Percentiles rank a stretch among this genome's conserved stretches.
phyloP scores from a whole-genome alignment of 2,888 invertebrate genomes.

The Dorcus hopei region DNA sequence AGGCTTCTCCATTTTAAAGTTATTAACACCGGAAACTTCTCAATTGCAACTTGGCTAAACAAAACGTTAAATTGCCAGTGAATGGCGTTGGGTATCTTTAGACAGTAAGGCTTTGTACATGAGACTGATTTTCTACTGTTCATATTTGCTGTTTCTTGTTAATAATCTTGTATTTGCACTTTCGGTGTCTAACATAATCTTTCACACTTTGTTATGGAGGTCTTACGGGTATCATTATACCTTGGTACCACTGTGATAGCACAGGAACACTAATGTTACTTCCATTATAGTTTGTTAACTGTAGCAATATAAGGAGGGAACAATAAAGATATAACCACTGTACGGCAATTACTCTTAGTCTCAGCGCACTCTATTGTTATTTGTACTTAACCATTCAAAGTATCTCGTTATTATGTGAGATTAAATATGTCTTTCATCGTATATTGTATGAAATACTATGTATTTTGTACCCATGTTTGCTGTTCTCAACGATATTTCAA shows the following conservation, averaged over 20 bases:
- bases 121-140: conserved; percentile 41
- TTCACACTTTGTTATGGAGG: conserved; percentile 13
- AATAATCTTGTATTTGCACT: conserved; percentile 14
- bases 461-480: conserved; percentile 12
- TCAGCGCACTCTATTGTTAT: conserved; percentile 15
- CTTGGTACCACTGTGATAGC: conserved; percentile 21
- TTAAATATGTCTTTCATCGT: conserved; percentile 10
- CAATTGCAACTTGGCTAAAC: no score
- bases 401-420: conserved; percentile 4
- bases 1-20: no score
- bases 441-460: conserved; percentile 10
- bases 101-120: conserved; percentile 34
- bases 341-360: conserved; percentile 20
- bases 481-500: conserved; percentile 14
- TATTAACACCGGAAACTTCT: no score
- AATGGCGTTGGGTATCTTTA: conserved; percentile 3
- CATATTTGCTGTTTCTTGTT: conserved; percentile 17
- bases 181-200: conserved; percentile 14
- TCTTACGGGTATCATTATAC: conserved; percentile 18
- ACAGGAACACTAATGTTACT: conserved; percentile 14
- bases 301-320: conserved; percentile 22
- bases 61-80: no score
- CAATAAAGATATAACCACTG: conserved; percentile 15
- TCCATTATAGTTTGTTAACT: conserved; percentile 12
- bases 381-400: conserved; percentile 6